Conservation (phyloP, 1,140 invertebrate genomes). For the Latrodectus geometricus region DNA sequence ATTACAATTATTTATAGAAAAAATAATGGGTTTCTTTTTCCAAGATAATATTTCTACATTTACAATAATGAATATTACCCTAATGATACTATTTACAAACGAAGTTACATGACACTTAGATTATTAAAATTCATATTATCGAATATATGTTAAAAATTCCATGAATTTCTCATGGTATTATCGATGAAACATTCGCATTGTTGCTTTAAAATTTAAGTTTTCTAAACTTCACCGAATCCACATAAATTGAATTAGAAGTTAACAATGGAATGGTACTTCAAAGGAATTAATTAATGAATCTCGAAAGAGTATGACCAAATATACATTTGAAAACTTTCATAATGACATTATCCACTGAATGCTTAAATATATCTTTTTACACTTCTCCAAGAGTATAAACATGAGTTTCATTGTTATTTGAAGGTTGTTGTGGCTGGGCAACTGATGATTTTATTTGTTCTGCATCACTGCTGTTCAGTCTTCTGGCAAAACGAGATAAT, state of each 20-base stretch:
- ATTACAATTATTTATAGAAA: too few species aligned
- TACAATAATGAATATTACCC: too few species aligned
- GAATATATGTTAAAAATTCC: too few species aligned
- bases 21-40: too few species aligned
- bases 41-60: too few species aligned
- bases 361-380: neutral
- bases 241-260: too few species aligned
- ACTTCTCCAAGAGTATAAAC: conserved; percentile 35
- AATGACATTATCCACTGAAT: neutral
- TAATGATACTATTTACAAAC: too few species aligned
- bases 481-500: conserved; percentile 17
- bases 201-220: neutral
- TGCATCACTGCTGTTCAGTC: neutral
- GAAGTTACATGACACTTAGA: too few species aligned
- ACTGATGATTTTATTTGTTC: conserved; percentile 6
- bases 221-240: neutral
- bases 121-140: too few species aligned
- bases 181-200: neutral
- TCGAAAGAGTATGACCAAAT: too few species aligned
- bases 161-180: too few species aligned
- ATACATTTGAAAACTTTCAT: neutral
- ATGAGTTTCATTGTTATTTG: neutral
- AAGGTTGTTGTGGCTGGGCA: neutral
- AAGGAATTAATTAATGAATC: too few species aligned
- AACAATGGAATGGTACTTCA: neutral